phyloP scores from a whole-genome alignment of 2,797 vertebrate genomes.

The Steatocranus sp. region DNA sequence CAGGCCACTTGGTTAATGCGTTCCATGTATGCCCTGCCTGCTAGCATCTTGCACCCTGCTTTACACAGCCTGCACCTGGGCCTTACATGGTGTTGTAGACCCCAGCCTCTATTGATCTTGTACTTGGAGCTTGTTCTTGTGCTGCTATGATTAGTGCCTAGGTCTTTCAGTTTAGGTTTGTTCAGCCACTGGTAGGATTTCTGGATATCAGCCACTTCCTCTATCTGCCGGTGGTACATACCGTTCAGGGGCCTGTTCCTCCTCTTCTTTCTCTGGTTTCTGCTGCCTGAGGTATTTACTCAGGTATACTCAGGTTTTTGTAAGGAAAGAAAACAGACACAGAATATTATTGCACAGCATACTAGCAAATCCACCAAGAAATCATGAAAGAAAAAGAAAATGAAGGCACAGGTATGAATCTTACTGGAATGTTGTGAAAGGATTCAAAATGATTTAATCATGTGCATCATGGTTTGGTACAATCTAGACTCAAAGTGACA shows the following conservation, averaged over 20 bases:
- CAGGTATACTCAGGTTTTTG: background rate
- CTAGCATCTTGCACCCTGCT: background rate
- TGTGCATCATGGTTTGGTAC: background rate
- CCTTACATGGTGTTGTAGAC: background rate
- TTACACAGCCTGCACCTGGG: background rate
- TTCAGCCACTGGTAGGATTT: background rate
- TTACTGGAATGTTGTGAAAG: background rate
- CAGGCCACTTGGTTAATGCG: accelerated
- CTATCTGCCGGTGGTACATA: accelerated
- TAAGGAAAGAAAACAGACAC: background rate
- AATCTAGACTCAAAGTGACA: background rate
- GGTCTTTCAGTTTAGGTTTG: background rate
- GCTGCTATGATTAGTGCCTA: background rate
- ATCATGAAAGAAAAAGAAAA: background rate
- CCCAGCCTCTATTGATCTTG: background rate
- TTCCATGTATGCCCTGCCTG: accelerated
- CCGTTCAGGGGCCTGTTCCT: background rate
- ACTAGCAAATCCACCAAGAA: background rate
- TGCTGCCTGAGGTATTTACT: background rate
- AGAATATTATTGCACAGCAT: background rate
- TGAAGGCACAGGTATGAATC: background rate
- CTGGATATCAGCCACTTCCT: background rate
- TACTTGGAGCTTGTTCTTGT: background rate
- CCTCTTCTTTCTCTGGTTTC: background rate
- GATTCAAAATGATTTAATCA: background rate